Evolutionary conservation across 1,140 invertebrate species (phyloP).

Genomic region (Halyomorpha halys): DNA sequence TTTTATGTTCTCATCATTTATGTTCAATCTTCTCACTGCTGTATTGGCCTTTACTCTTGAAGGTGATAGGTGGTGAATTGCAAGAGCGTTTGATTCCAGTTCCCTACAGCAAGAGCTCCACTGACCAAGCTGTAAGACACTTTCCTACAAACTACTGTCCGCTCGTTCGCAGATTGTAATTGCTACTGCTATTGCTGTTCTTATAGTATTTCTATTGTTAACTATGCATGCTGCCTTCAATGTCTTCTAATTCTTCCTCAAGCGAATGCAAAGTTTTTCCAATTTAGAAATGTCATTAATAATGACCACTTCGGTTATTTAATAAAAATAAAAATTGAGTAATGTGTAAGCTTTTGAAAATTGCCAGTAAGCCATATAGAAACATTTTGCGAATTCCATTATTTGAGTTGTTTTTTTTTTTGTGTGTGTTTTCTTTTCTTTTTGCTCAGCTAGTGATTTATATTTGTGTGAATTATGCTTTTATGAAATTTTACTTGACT

Average conservation of each 20-base stretch:
- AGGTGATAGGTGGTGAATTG: constrained; percentile 98
- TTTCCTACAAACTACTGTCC: constrained; percentile 41
- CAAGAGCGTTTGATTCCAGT: constrained; percentile 98
- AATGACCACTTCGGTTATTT: background rate
- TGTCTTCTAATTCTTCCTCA: constrained; percentile 15
- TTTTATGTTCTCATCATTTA: constrained; percentile 15
- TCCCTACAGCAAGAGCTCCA: constrained; percentile 98
- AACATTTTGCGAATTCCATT: too few relatives aligned
- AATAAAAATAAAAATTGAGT: too few relatives aligned
- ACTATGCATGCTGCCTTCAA: constrained; percentile 27
- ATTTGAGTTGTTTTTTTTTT: too few relatives aligned
- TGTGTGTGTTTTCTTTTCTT: too few relatives aligned
- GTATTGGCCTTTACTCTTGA: constrained; percentile 69
- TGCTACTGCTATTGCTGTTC: constrained; percentile 29
- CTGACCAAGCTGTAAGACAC: constrained; percentile 96
- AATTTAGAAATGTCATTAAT: background rate
- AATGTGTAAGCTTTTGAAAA: too few relatives aligned
- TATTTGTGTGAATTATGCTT: too few relatives aligned
- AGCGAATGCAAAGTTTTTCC: constrained; percentile 1
- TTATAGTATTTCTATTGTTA: constrained; percentile 28
- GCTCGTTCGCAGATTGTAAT: constrained; percentile 31
- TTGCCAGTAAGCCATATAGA: too few relatives aligned
- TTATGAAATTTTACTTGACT: too few relatives aligned
- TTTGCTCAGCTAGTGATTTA: too few relatives aligned
- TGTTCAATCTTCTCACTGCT: constrained; percentile 28